Conservation (phyloP, 1,140 invertebrate genomes). For the Drosophila lacertosa region DNA sequence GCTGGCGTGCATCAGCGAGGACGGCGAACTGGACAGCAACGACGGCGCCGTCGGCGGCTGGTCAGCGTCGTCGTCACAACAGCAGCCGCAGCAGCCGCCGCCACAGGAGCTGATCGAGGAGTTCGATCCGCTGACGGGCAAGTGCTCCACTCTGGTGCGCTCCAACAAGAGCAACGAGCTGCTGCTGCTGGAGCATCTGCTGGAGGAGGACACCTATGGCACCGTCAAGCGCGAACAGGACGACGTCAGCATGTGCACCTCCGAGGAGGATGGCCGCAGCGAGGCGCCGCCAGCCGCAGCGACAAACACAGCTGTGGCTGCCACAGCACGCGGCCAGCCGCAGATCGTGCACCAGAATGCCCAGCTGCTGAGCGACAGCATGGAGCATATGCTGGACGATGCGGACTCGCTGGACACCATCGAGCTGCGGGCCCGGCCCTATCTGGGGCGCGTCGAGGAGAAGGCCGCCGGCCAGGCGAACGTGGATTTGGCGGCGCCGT, state of each 20-base stretch:
- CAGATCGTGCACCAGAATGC: constrained; percentile 82
- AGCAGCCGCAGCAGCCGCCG: constrained; percentile 54
- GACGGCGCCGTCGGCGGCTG: constrained; percentile 69
- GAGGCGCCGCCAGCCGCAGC: not conserved
- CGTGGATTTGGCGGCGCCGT: constrained; percentile 57
- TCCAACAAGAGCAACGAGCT: constrained; percentile 82
- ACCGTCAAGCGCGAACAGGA: constrained; percentile 67
- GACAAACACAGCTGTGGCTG: not conserved
- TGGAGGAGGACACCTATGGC: constrained; percentile 82
- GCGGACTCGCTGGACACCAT: constrained; percentile 7
- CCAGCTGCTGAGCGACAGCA: constrained; percentile 69
- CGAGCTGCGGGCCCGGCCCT: constrained; percentile 53
- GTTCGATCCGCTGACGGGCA: constrained; percentile 76
- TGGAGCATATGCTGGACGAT: constrained; percentile 67
- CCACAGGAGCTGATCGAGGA: constrained; percentile 71
- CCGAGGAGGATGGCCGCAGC: constrained; percentile 63
- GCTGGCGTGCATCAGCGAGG: constrained; percentile 61
- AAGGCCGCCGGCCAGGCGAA: constrained; percentile 7
- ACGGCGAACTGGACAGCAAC: constrained; percentile 50
- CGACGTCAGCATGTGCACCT: constrained; percentile 77
- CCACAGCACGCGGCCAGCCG: constrained; percentile 5
- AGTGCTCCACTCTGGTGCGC: constrained; percentile 54
- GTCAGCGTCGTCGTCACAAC: constrained; percentile 16
- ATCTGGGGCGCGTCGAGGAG: constrained; percentile 54
- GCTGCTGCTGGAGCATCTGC: constrained; percentile 75